Conservation (phyloP, 2,888 invertebrate genomes). For the Aproaerema taeniolella region DNA sequence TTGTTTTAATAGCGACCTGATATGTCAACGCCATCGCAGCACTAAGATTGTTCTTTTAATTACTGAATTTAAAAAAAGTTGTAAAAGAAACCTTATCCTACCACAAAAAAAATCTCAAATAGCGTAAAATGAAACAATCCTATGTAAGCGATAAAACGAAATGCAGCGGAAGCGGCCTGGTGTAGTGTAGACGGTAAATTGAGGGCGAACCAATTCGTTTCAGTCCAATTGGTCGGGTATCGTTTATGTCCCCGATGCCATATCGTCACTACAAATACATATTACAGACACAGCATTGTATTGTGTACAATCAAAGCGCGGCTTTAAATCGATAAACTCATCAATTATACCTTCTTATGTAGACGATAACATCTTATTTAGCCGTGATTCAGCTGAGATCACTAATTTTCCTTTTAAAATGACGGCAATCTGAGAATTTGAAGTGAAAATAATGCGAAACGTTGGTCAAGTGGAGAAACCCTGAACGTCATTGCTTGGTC, state of each 20-base stretch:
- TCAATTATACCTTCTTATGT: no score
- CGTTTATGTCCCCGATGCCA: constrained; percentile 65
- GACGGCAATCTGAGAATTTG: no score
- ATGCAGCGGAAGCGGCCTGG: constrained; percentile 64
- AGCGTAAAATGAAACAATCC: constrained; percentile 34
- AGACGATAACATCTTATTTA: background rate
- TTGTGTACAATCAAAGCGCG: constrained; percentile 52
- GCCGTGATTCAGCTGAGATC: background rate
- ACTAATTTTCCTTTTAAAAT: background rate
- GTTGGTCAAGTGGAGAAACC: no score
- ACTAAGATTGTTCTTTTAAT: no score
- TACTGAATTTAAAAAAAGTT: no score
- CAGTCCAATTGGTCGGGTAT: constrained; percentile 73
- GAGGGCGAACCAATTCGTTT: constrained; percentile 75
- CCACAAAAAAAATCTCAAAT: constrained; percentile 34
- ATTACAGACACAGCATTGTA: constrained; percentile 33
- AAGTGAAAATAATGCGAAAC: no score
- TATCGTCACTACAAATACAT: constrained; percentile 38
- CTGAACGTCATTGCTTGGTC: no score
- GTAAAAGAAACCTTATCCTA: constrained; percentile 49
- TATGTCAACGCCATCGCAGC: no score
- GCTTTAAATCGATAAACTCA: constrained; percentile 43
- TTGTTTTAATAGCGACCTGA: no score
- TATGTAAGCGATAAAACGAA: constrained; percentile 54
- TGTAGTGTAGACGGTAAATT: constrained; percentile 59